Base-by-base conservation (phyloP, 2,888 invertebrate genomes). In the Thereva unica region DNA sequence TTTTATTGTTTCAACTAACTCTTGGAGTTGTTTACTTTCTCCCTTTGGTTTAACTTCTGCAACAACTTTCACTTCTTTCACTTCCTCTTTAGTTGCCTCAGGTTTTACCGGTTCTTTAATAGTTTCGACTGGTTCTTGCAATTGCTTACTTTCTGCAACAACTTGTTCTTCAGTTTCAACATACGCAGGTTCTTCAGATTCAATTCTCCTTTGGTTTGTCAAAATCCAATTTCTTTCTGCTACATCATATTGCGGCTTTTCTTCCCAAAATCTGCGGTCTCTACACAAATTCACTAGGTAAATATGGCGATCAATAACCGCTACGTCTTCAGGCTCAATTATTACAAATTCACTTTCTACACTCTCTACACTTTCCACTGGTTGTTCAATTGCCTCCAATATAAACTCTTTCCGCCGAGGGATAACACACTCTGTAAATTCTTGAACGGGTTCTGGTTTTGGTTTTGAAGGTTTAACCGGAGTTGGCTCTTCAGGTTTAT, bases 171-270 rank as follows among this genome's bases (percentile, higher is more conserved):
- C 41, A 7, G 41, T 5, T 55, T 12, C 5, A 23, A 23, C 40
- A 7, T 4, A 38, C 41, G 7, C 23, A 55, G 23, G 1, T 10
- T 55, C 23, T 4, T 55, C 23, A 40, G 55, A n/a, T 8, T 5
- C 0, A 4, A 0, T 40, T 54, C 40, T 38, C 41, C 55, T 23
- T 12, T 23, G 23, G 10, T 38, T 35, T 35, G 61, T 47, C 3
- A 59, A 69, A 68, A 70, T 69, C 76, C 85, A 85, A 71, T 83
- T 80, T 72, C 85, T 84, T 81, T 90, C 90, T 44, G 87, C 88
- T 73, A 89, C 86, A 72, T 87, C 85, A 74, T 88, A 89, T 23
- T 83, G 72, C 73, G 83, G 80, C 77, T 87, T 88, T 55, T 85
- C 84, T 2, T 82, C 75, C 89, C 89, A 89, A 75, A 88, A 87